phyloP scores from a whole-genome alignment of 2,797 vertebrate species.

The Bucorvus abyssinicus region DNA sequence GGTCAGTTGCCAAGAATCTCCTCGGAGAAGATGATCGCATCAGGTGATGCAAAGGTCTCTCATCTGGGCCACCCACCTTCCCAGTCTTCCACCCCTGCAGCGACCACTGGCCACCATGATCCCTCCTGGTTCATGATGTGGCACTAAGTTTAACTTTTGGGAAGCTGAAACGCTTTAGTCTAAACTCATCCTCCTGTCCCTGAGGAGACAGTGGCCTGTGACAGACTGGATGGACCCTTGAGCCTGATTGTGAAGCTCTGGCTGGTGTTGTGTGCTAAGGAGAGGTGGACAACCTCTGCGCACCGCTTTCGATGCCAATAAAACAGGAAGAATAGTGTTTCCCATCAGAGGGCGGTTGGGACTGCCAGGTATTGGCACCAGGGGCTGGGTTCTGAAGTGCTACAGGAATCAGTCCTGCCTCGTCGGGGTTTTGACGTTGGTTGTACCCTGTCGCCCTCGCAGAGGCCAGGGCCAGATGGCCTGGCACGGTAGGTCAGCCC shows the following conservation, averaged over 20 bases:
- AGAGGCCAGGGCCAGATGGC: conserved; percentile 26
- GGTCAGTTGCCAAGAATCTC: not conserved
- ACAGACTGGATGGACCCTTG: not conserved
- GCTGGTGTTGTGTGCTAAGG: not conserved
- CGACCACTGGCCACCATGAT: rapidly evolving
- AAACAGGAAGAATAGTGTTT: not conserved
- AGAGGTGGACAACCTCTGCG: not conserved
- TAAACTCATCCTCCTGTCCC: not conserved
- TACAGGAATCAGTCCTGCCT: not conserved
- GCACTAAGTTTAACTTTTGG: not conserved
- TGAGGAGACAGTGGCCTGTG: not conserved
- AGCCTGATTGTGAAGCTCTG: not conserved
- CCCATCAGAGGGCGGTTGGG: not conserved
- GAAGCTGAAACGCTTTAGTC: not conserved
- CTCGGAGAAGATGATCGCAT: not conserved
- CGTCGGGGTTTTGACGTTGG: not conserved
- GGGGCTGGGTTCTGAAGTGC: not conserved
- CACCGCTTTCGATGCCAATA: not conserved
- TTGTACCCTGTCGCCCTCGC: not conserved
- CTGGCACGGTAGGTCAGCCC: not conserved
- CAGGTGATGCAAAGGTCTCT: too few species aligned
- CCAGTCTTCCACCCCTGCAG: not conserved
- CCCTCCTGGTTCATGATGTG: not conserved
- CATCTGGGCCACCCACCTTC: not conserved
- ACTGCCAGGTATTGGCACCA: not conserved